Evolutionary conservation across 2,113 vertebrate genomes (phyloP), one percentile per base, ranked within the genome.

Genomic region (Danio rerio): DNA sequence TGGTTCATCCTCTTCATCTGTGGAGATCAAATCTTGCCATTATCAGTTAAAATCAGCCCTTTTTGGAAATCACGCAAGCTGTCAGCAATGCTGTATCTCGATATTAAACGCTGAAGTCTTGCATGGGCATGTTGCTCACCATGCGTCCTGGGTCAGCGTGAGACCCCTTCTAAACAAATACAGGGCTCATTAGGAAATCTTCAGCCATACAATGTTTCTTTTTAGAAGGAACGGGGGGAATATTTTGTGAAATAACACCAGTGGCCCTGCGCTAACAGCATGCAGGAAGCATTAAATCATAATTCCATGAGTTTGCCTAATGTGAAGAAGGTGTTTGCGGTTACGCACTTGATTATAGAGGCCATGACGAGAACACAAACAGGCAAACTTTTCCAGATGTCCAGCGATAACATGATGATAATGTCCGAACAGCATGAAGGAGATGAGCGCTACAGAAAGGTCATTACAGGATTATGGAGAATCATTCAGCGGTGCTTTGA

Each of bases 381-480:
- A 81, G 74, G 56, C 85, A 89, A 90, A 90, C 88, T 85, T 89
- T 93, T 93, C 92, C 93, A 93, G 91, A 93, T 92, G 93, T 92
- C 69, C 78, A 86, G 88, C 77, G 83, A 89, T 90, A 92, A 90
- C 83, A 86, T 84, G 78, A 84, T 84, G 88, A 90, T 86, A 77
- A 81, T 80, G 86, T 81, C 86, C 49, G 87, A 88, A 88, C 86
- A 84, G 79, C 61, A 52, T 43, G 83, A 66, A 73, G 81, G 83
- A 87, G 80, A 56, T 82, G 81, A 43, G 78, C 9, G 56, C 77
- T 63, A 86, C 61, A 71, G 81, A 83, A 87, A 86, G 80, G 88
- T 90, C 89, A 88, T 87, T 88, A 88, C 47, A 47, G 87, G 87
- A 90, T 91, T 91, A 90, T 74, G 69, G 62, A 73, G 74, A 92